Evolutionary conservation across 2,888 invertebrate species (phyloP), one percentile per base, ranked within the genome.

Genomic region (Chrysina gloriosa): DNA sequence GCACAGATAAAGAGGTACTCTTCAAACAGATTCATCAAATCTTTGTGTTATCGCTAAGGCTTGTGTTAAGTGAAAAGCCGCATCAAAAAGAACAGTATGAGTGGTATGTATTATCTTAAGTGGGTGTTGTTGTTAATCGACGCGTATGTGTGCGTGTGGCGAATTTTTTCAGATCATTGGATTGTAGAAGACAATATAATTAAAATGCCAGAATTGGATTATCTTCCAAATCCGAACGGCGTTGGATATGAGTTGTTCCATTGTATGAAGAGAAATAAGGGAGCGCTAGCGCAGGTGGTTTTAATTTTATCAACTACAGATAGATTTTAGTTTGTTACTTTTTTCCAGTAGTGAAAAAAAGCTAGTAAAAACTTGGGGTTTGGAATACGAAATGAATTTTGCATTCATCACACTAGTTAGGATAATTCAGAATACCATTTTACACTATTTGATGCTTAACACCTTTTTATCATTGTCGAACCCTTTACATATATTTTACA

Each of bases 221-320:
- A 73, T 66, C 69, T 70, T 31, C 77, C 77, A 3, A 73, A 77
- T 39, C 73, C 74, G 14, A 69, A 74, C 11, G 79, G 80, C 4
- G 25, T 80, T 7, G 81, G 81, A n/a, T 70, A 73, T 67, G 72
- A 75, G 34, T 78, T 74, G 68, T 80, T 75, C 68, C 73, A 69
- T 1, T 70, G 69, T 52, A 78, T 80, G 78, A 74, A 73, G 63
- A 73, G 73, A 14, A 69, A 78, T 70, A 71, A 71, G 52, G 45
- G 76, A 48, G 70, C 71, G 45, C 65, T 79, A 7, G 78, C 77
- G 1, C 81, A 81, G 76, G 81, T 80, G 77, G 70, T 11, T 48
- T 25, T 27, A 1, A 7, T 42, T 39, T 5, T 42, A n/a, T 2
- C 7, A 47, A 9, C 5, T 48, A 47, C n/a, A n/a, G n/a, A 39